phyloP scores from a whole-genome alignment of 2,888 invertebrate genomes.

The Acrocyrtus sp. region DNA sequence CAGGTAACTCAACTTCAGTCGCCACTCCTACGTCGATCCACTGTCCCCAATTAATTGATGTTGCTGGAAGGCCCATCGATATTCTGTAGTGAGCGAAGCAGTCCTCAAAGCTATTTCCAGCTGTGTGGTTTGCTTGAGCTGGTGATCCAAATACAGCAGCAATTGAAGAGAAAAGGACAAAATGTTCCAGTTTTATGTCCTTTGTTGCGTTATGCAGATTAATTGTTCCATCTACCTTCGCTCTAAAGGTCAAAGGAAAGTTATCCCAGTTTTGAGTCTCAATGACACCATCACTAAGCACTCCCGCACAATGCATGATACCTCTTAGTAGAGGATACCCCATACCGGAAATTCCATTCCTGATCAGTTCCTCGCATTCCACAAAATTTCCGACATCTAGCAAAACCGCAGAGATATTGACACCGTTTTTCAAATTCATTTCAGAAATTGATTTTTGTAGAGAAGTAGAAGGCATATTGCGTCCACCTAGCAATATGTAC shows the following conservation, averaged over 20 bases:
- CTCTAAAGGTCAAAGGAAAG: neutral
- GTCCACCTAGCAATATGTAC: slow-evolving; percentile 2
- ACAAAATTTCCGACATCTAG: neutral
- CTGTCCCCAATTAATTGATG: slow-evolving; percentile 31
- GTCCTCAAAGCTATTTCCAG: slow-evolving; percentile 29
- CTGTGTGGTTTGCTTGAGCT: slow-evolving; percentile 31
- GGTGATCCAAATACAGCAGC: slow-evolving; percentile 9
- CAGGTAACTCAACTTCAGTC: neutral
- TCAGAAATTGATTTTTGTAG: neutral
- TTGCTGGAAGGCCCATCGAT: slow-evolving; percentile 23
- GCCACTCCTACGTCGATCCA: slow-evolving; percentile 33
- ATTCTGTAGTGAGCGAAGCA: slow-evolving; percentile 16
- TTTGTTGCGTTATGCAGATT: slow-evolving; percentile 27
- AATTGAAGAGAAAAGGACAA: slow-evolving; percentile 35
- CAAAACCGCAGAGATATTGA: neutral
- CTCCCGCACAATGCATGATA: slow-evolving; percentile 24
- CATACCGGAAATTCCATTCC: neutral
- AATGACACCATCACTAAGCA: slow-evolving; percentile 8
- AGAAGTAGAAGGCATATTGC: neutral
- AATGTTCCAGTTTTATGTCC: slow-evolving; percentile 21
- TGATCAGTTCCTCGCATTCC: neutral
- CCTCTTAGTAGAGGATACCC: slow-evolving; percentile 11
- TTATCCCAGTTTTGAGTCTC: slow-evolving; percentile 20
- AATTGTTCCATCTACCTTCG: slow-evolving; percentile 27
- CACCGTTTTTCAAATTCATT: neutral